Evolutionary conservation across 1,140 invertebrate genomes (phyloP).

Genomic region (Caenorhabditis remanei): DNA sequence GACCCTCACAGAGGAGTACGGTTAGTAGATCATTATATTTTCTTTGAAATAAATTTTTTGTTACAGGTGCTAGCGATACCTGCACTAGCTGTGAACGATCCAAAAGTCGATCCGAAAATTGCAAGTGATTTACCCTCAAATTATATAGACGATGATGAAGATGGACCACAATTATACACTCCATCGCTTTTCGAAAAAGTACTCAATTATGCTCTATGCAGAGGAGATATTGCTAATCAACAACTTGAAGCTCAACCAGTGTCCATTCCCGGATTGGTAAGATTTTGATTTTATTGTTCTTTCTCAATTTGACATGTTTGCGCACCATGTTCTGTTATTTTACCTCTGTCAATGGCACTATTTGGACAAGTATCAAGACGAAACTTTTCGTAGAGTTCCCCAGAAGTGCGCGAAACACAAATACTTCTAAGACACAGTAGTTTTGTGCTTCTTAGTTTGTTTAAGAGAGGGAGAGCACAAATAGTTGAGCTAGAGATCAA

Average conservation of each 20-base stretch:
- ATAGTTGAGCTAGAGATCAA: not conserved
- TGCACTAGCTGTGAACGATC: slow-evolving; percentile 42
- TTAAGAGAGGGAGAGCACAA: slow-evolving; percentile 4
- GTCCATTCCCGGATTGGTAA: slow-evolving; percentile 63
- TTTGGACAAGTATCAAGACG: slow-evolving; percentile 39
- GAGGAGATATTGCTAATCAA: slow-evolving; percentile 71
- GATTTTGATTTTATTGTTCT: not conserved
- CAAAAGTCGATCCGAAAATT: slow-evolving; percentile 34
- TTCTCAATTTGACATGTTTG: not conserved
- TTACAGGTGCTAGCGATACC: slow-evolving; percentile 48
- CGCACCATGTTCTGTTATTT: not conserved
- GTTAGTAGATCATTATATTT: not conserved
- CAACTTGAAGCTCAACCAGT: slow-evolving; percentile 70
- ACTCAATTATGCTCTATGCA: slow-evolving; percentile 68
- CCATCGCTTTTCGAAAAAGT: slow-evolving; percentile 69
- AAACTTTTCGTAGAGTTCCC: not conserved
- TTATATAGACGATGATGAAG: slow-evolving; percentile 58
- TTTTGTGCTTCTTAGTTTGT: slow-evolving; percentile 22
- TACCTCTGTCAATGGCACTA: not conserved
- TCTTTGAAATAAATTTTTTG: not conserved
- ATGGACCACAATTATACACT: slow-evolving; percentile 60
- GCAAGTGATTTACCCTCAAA: slow-evolving; percentile 31
- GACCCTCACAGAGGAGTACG: slow-evolving; percentile 52
- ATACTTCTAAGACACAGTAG: slow-evolving; percentile 21
- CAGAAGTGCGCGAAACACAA: slow-evolving; percentile 44